Evolutionary conservation across 2,113 vertebrate species (phyloP).

Genomic region (Erpornis zantholeuca): DNA sequence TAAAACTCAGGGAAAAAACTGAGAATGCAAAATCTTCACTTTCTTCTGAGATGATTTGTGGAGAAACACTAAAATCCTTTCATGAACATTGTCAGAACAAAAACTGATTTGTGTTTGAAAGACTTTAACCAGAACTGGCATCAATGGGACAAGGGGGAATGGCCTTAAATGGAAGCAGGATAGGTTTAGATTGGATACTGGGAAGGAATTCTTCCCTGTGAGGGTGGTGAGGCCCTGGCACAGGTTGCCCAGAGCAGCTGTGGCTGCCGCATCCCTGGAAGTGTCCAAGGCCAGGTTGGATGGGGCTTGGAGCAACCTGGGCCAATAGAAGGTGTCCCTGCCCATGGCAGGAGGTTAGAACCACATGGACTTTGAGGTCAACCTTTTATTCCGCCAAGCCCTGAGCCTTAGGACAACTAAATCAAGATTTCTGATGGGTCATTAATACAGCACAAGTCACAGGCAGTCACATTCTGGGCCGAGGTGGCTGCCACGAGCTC

Average conservation of each 20-base stretch:
- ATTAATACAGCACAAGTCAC: not conserved
- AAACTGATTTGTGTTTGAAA: not conserved
- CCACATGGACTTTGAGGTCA: not conserved
- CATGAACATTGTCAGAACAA: not conserved
- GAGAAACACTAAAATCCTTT: not conserved
- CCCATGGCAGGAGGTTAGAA: not conserved
- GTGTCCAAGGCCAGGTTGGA: not conserved
- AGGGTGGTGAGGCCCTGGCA: not conserved
- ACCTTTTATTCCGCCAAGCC: not conserved
- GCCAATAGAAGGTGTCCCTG: rapidly evolving
- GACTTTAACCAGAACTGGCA: not conserved
- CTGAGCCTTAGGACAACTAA: not conserved
- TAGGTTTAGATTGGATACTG: not conserved
- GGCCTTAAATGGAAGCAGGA: not conserved
- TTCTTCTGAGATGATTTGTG: not conserved
- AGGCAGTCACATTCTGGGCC: not conserved
- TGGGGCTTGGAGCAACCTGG: rapidly evolving
- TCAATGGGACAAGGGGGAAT: rapidly evolving
- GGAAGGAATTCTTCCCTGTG: not conserved
- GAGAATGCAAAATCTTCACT: not conserved
- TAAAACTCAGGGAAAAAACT: not conserved
- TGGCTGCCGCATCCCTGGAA: not conserved
- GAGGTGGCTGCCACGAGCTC: not conserved
- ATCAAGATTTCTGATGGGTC: not conserved
- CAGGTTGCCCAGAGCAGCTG: not conserved